Percentiles rank a stretch among this genome's conserved stretches.
These are phyloP conservation scores for Panonychus citri DNA, from an alignment of 1,140 invertebrate species.

Conservation along the genomic window DNA sequence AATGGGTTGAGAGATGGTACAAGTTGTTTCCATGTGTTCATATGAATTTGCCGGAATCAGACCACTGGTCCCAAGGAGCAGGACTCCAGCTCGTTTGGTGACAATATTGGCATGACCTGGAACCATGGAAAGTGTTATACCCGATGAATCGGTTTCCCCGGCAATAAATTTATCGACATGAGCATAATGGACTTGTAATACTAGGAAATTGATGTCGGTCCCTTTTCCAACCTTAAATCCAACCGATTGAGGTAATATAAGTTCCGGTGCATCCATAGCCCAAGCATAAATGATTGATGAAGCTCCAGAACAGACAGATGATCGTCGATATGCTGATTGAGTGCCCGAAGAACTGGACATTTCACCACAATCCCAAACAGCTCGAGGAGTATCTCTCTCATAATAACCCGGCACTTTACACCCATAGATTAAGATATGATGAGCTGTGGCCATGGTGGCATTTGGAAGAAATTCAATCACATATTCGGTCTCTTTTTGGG, in stretches of 20 bases:
- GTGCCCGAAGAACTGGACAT: slow-evolving; percentile 36
- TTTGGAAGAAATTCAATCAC: slow-evolving; percentile 81
- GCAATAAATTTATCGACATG: slow-evolving; percentile 38
- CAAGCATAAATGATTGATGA: slow-evolving; percentile 77
- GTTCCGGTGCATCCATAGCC: slow-evolving; percentile 72
- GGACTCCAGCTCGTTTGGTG: slow-evolving; percentile 58
- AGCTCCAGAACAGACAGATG: neutral
- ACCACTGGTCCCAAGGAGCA: slow-evolving; percentile 59
- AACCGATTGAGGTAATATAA: slow-evolving; percentile 50
- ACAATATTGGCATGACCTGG: slow-evolving; percentile 19
- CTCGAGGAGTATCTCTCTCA: slow-evolving; percentile 24
- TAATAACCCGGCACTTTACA: slow-evolving; percentile 56
- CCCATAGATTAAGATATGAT: slow-evolving; percentile 90
- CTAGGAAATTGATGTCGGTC: slow-evolving; percentile 28
- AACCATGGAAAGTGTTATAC: slow-evolving; percentile 12
- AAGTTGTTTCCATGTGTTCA: slow-evolving; percentile 70
- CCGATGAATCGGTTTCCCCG: slow-evolving; percentile 15
- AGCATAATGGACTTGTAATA: slow-evolving; percentile 80
- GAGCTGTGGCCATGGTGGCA: slow-evolving; percentile 63
- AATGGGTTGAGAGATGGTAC: slow-evolving; percentile 51
- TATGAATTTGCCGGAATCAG: slow-evolving; percentile 37
- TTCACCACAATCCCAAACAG: slow-evolving; percentile 78
- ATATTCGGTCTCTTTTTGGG: slow-evolving; percentile 40
- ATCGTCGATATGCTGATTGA: slow-evolving; percentile 12
- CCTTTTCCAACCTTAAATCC: slow-evolving; percentile 29